phyloP scores from a whole-genome alignment of 2,888 invertebrate species.

The Drosophila monieri region DNA sequence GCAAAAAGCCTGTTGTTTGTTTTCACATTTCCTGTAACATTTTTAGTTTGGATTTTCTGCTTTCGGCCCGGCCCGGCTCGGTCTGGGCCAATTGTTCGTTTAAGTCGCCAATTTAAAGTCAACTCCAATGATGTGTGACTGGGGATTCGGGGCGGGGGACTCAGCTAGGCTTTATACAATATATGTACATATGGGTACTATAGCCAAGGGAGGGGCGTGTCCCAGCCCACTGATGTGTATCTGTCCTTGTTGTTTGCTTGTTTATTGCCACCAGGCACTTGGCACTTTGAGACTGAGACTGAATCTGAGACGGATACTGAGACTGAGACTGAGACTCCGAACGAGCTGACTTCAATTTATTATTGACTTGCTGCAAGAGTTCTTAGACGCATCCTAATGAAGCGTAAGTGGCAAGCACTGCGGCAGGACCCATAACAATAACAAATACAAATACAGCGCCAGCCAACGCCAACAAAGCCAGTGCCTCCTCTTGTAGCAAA shows the following conservation, averaged over 20 bases:
- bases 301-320: background rate
- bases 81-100: constrained; percentile 32
- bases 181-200: no score
- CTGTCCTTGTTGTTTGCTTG: constrained; percentile 53
- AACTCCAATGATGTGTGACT: constrained; percentile 46
- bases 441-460: constrained; percentile 40
- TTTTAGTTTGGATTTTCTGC: constrained; percentile 21
- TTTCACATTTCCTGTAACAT: constrained; percentile 25
- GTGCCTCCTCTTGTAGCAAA: constrained; percentile 60
- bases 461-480: constrained; percentile 23
- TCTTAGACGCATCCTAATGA: constrained; percentile 79
- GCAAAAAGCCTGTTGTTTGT: constrained; percentile 34
- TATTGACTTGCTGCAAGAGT: constrained; percentile 66
- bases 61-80: no score
- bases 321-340: constrained; percentile 8
- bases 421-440: constrained; percentile 64
- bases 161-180: background rate
- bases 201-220: constrained; percentile 11
- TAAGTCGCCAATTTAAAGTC: constrained; percentile 47
- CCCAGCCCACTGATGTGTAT: constrained; percentile 35
- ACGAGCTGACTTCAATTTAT: constrained; percentile 49
- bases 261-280: constrained; percentile 52
- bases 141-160: background rate
- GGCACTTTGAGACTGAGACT: constrained; percentile 33
- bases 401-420: constrained; percentile 77